A percentile compares a stretch with the other conserved stretches of the same genome.
Evolutionary conservation across 2,113 vertebrate genomes (phyloP).

Genomic region (Sorex fumeus): DNA sequence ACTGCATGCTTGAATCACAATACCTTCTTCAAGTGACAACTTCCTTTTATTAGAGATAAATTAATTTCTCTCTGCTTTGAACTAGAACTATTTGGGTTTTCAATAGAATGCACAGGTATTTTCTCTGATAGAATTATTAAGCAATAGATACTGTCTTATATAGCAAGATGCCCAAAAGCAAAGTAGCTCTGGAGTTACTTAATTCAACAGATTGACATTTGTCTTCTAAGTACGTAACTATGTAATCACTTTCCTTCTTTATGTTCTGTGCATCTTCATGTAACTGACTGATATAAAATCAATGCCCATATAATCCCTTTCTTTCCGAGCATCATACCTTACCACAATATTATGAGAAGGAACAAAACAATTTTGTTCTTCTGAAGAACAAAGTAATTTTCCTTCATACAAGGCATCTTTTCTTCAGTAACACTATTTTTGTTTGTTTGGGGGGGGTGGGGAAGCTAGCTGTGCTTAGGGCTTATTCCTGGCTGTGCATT

Average conservation of each 20-base stretch:
- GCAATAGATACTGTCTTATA: not conserved
- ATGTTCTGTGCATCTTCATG: not conserved
- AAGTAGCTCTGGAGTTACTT: not conserved
- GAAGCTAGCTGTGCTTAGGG: too few species aligned
- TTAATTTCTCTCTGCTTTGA: slow-evolving; percentile 23
- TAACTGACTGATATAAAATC: not conserved
- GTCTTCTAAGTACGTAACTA: not conserved
- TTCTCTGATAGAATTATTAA: not conserved
- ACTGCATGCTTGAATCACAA: not conserved
- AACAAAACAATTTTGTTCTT: slow-evolving; percentile 4
- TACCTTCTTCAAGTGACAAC: not conserved
- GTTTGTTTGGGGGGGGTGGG: too few species aligned
- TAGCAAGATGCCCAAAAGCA: not conserved
- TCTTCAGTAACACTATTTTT: too few species aligned
- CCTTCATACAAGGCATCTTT: not conserved
- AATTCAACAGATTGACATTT: not conserved
- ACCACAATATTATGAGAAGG: not conserved
- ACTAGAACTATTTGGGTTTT: not conserved
- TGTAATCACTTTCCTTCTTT: not conserved
- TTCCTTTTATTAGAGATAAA: slow-evolving; percentile 24
- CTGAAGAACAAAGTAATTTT: not conserved
- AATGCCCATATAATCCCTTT: not conserved
- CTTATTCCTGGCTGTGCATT: too few species aligned
- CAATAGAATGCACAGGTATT: not conserved
- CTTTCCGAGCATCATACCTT: not conserved